Evolutionary conservation across 2,888 invertebrate species (phyloP).

Genomic region (Cyclophora punctaria): DNA sequence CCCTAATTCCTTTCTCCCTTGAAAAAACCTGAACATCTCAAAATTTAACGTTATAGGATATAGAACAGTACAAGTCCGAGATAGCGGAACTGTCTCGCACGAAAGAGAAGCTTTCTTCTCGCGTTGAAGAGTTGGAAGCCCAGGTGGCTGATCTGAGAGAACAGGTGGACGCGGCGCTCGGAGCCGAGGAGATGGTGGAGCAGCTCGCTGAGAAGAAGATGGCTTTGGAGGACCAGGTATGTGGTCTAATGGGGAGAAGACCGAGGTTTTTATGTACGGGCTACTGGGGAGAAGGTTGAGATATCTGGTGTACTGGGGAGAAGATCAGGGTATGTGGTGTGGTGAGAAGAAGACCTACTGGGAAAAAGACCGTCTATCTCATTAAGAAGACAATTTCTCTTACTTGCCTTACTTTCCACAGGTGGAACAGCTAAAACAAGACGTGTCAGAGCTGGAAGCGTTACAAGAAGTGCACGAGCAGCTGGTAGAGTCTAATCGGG

Average conservation of each 20-base stretch:
- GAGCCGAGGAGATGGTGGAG: constrained; percentile 99
- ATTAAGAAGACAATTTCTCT: background rate
- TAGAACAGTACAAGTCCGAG: constrained; percentile 91
- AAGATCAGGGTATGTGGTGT: too few relatives aligned
- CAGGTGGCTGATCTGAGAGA: constrained; percentile 95
- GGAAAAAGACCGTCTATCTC: too few relatives aligned
- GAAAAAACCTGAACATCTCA: too few relatives aligned
- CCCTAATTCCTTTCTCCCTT: too few relatives aligned
- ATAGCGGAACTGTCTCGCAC: constrained; percentile 88
- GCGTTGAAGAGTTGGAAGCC: constrained; percentile 89
- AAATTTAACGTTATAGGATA: constrained; percentile 68
- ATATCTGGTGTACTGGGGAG: constrained; percentile 39
- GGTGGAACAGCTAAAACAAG: constrained; percentile 89
- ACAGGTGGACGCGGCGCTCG: constrained; percentile 96
- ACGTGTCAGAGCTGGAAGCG: constrained; percentile 92
- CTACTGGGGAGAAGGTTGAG: constrained; percentile 29
- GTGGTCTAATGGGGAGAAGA: too few relatives aligned
- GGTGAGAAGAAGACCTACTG: too few relatives aligned
- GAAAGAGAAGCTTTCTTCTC: constrained; percentile 88
- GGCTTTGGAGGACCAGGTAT: constrained; percentile 91
- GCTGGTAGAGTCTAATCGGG: constrained; percentile 94
- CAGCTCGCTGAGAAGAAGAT: constrained; percentile 95
- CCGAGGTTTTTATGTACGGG: too few relatives aligned
- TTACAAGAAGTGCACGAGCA: constrained; percentile 97
- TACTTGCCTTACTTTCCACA: constrained; percentile 18